Evolutionary conservation across 1,140 invertebrate species (phyloP).

Genomic region (Panagrolaimus sp.): DNA sequence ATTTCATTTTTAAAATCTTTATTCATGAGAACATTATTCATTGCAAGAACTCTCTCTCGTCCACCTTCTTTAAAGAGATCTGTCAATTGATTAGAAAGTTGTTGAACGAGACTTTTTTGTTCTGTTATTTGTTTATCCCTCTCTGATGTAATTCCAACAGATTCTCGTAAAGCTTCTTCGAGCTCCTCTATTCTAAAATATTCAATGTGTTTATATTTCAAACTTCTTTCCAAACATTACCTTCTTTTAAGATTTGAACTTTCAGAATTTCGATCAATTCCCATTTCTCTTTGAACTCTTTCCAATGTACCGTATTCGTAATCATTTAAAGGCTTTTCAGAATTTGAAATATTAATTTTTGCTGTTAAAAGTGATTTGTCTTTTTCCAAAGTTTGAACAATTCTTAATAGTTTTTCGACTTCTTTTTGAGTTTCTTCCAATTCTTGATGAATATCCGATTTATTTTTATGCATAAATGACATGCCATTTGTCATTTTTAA

Average conservation of each 20-base stretch:
- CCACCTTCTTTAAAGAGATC: slow-evolving; percentile 38
- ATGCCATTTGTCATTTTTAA: slow-evolving; percentile 18
- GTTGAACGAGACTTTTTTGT: slow-evolving; percentile 39
- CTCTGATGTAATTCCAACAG: slow-evolving; percentile 48
- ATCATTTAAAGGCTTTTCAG: neutral
- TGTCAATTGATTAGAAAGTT: slow-evolving; percentile 33
- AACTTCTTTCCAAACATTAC: neutral
- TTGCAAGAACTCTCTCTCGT: slow-evolving; percentile 19
- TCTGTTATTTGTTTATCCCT: slow-evolving; percentile 36
- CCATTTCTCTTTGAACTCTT: slow-evolving; percentile 2
- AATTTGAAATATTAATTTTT: slow-evolving; percentile 10
- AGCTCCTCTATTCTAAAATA: slow-evolving; percentile 40
- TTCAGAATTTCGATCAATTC: neutral
- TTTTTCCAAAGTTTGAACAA: slow-evolving; percentile 31
- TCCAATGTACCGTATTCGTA: neutral
- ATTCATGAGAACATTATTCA: slow-evolving; percentile 16
- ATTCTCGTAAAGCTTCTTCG: slow-evolving; percentile 46
- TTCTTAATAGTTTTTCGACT: slow-evolving; percentile 31
- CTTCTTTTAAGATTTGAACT: neutral
- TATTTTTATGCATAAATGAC: neutral
- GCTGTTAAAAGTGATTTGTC: slow-evolving; percentile 24
- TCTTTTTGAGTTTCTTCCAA: slow-evolving; percentile 38
- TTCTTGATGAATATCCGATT: slow-evolving; percentile 20
- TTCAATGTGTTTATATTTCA: neutral
- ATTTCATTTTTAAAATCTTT: slow-evolving; percentile 31